Evolutionary conservation across 2,888 invertebrate genomes (phyloP).

Genomic region (Apamea anceps): DNA sequence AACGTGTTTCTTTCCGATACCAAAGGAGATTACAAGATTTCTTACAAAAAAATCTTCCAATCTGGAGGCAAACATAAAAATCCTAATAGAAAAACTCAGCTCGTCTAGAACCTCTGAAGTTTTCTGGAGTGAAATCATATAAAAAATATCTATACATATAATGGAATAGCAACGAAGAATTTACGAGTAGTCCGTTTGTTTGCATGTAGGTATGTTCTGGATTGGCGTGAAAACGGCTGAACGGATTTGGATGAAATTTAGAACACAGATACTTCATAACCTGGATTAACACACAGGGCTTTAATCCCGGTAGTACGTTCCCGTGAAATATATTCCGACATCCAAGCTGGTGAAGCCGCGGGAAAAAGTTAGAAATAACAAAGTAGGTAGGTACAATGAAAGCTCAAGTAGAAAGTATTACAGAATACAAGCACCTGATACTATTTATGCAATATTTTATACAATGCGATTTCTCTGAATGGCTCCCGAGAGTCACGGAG

Average conservation of each 20-base stretch:
- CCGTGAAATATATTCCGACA: not conserved
- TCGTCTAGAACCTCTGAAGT: not conserved
- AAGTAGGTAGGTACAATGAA: conserved; percentile 9
- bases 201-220: not conserved
- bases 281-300: not conserved
- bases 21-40: conserved; percentile 6
- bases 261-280: not conserved
- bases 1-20: conserved; percentile 24
- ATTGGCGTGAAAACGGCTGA: not conserved
- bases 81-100: conserved; percentile 2
- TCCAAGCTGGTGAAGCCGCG: not conserved
- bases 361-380: not conserved
- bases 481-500: conserved; percentile 35
- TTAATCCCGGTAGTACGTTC: not conserved
- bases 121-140: not conserved
- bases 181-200: not conserved
- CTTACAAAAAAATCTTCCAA: conserved; percentile 1
- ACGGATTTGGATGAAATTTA: not conserved
- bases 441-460: conserved; percentile 50
- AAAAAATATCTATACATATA: not conserved
- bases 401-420: not conserved
- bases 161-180: not conserved
- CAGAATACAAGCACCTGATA: conserved; percentile 35
- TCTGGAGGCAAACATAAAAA: conserved; percentile 7
- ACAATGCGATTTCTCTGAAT: conserved; percentile 50